These are phyloP conservation scores for Coelinius sp. DNA, from an alignment of 2,888 invertebrate genomes.

Conservation along the genomic window DNA sequence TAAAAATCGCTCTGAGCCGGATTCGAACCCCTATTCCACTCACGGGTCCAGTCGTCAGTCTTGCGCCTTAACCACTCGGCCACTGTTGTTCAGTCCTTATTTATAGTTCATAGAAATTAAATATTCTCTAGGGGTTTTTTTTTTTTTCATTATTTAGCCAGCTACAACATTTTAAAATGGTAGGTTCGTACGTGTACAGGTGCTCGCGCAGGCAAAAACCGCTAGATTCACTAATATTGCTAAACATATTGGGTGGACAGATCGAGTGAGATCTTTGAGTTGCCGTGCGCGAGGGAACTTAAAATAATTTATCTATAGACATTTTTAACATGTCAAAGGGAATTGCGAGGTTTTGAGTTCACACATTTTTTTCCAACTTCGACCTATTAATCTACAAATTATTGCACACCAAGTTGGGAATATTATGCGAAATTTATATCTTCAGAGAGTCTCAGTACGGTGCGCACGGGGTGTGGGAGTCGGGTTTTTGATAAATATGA, in stretches of 20 bases:
- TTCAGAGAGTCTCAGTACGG: background rate
- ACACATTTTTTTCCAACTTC: background rate
- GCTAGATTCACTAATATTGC: slow-evolving; percentile 4
- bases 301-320: background rate
- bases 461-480: slow-evolving; percentile 24
- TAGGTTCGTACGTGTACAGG: slow-evolving; percentile 38
- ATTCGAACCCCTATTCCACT: too few relatives aligned
- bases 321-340: background rate
- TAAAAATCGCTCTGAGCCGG: too few relatives aligned
- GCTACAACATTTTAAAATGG: slow-evolving; percentile 3
- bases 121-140: slow-evolving; percentile 42
- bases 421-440: background rate
- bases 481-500: slow-evolving; percentile 9
- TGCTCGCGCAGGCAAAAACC: slow-evolving; percentile 32
- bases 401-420: background rate
- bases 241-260: slow-evolving; percentile 11
- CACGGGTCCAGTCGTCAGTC: too few relatives aligned
- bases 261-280: background rate
- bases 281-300: slow-evolving; percentile 25
- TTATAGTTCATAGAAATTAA: too few relatives aligned
- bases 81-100: too few relatives aligned
- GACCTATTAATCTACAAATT: background rate
- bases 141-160: slow-evolving; percentile 32
- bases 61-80: too few relatives aligned
- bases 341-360: slow-evolving; percentile 7